These are phyloP conservation scores for Smittia aterrima DNA, from an alignment of 2,888 invertebrate species.

Conservation along the genomic window DNA sequence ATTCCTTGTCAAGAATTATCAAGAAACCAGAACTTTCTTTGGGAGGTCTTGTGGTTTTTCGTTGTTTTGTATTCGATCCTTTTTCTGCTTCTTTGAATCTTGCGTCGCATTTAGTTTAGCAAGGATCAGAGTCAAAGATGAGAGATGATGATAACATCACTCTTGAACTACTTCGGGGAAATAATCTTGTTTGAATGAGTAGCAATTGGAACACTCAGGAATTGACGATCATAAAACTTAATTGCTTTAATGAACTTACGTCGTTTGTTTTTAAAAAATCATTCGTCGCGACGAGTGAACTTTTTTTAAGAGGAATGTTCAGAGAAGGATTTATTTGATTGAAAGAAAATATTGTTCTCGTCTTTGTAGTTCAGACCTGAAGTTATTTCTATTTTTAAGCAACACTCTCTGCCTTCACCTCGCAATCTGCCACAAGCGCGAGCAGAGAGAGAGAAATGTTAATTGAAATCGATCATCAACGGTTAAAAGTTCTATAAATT, in stretches of 20 bases:
- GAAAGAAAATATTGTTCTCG: neutral
- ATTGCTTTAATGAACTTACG: neutral
- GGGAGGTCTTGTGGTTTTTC: slow-evolving; percentile 5
- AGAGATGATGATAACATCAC: neutral
- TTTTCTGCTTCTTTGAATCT: slow-evolving; percentile 10
- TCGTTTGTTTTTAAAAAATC: neutral
- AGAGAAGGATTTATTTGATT: neutral
- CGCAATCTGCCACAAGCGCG: neutral
- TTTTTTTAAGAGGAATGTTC: neutral
- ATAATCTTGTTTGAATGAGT: no score
- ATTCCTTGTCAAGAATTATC: neutral
- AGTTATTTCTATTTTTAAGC: no score
- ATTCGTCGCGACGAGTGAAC: neutral
- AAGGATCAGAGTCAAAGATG: neutral
- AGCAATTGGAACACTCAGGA: neutral
- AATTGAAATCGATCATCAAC: slow-evolving; percentile 23
- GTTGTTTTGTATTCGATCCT: neutral
- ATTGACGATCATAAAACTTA: neutral
- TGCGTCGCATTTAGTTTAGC: neutral
- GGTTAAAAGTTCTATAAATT: neutral
- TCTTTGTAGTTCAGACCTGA: neutral
- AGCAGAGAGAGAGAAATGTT: neutral
- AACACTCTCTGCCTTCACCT: neutral
- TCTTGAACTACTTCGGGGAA: neutral
- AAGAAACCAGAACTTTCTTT: neutral